Evolutionary conservation across 92 coral and sea anemone genomes (phyloP), one percentile per base, ranked within the genome.

Genomic region (Heliopora coerulea): DNA sequence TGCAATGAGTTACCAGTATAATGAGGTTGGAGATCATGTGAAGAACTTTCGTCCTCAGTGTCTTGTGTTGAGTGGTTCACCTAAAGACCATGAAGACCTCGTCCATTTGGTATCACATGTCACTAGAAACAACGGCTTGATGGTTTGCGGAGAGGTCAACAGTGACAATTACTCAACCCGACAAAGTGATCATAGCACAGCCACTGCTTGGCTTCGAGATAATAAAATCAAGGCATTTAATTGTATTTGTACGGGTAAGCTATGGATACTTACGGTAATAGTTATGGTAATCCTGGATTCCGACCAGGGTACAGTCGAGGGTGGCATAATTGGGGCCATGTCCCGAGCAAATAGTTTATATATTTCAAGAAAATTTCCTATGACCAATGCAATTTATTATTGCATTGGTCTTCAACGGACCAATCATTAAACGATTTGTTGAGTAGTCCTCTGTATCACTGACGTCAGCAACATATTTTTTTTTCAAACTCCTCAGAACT

Each of bases 1-100:
- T 54, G 95, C 96, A 40, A 87, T 93, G 81, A 65, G 95, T 18
- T 81, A 93, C 76, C 98, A 96, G 57, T 91, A 90, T 50, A 90
- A 90, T 64, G 79, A 84, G 31, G 91, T 87, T 44, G 98, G 80
- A 78, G 98, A 93, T 74, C 98, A 93, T 80, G 98, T 93, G 82
- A 93, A 93, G 86, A 93, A 93, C 72, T 93, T 90, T 59, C 93
- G 98, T 40, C 98, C 98, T 35, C 98, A 90, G 83, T 93, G 98
- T 75, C 86, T 93, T 23, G 98, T 93, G 61, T 48, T 93, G 73
- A 87, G 96, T 1, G 98, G 98, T 0, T 68, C 84, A 8, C 98
- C 96, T 41, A 84, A 91, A 29, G 82, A 86, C 20, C 91, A 92
- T 3, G 88, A 87, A 0, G 88, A 93, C 60, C 86, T 93, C n/a